These are phyloP conservation scores for Baccha elongata DNA, from an alignment of 2,888 invertebrate species.

Conservation along the genomic window DNA sequence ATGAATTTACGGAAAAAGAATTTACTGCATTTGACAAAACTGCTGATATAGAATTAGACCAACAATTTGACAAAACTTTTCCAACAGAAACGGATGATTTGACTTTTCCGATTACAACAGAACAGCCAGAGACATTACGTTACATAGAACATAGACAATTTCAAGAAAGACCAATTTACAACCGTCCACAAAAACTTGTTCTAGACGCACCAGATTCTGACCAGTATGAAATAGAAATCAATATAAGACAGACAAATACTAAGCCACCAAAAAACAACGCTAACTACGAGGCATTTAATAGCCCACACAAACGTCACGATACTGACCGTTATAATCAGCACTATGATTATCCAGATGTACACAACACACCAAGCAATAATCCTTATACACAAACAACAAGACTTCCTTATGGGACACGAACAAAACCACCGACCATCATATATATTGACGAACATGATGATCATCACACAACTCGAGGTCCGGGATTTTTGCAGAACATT, in stretches of 20 bases:
- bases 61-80: constrained; percentile 60
- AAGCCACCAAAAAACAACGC: constrained; percentile 67
- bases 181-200: constrained; percentile 79
- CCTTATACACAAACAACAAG: constrained; percentile 40
- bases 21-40: constrained; percentile 2
- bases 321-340: constrained; percentile 75
- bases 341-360: constrained; percentile 48
- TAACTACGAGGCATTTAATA: constrained; percentile 75
- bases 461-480: constrained; percentile 74
- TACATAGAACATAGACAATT: constrained; percentile 78
- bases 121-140: constrained; percentile 73
- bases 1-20: constrained; percentile 2
- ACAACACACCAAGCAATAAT: not conserved
- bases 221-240: constrained; percentile 82
- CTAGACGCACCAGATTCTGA: constrained; percentile 78
- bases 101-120: constrained; percentile 14
- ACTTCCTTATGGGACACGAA: constrained; percentile 70
- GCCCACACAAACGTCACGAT: constrained; percentile 76
- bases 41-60: not conserved
- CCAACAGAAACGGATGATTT: constrained; percentile 32
- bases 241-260: constrained; percentile 80
- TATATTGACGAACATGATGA: constrained; percentile 80
- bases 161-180: constrained; percentile 76
- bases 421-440: constrained; percentile 81
- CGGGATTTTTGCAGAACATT: constrained; percentile 79